Evolutionary conservation across 2,888 invertebrate genomes (phyloP).

Genomic region (Lycocerus yunnanus): DNA sequence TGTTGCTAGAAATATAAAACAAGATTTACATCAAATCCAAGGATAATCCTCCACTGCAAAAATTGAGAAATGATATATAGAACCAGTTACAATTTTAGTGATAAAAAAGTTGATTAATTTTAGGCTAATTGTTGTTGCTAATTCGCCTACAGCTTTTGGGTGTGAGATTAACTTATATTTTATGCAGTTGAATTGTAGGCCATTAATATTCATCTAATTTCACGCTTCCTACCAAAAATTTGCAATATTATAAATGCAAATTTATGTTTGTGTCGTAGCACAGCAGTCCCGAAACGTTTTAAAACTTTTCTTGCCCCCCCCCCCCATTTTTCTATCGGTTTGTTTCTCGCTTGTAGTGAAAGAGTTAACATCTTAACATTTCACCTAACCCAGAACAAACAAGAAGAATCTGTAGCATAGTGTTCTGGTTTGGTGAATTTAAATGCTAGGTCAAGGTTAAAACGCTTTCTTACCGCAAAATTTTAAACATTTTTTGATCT

Average conservation of each 20-base stretch:
- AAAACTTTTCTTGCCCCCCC: too few species aligned
- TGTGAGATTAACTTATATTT: neutral
- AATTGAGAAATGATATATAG: neutral
- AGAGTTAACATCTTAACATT: too few species aligned
- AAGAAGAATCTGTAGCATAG: neutral
- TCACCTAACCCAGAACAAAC: neutral
- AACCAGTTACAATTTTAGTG: neutral
- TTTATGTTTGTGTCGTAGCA: neutral
- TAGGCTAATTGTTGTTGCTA: neutral
- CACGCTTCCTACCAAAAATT: neutral
- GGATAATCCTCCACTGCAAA: neutral
- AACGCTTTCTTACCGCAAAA: neutral
- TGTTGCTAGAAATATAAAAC: neutral
- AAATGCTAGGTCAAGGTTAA: neutral
- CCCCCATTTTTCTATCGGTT: too few species aligned
- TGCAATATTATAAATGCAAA: neutral
- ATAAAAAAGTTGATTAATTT: neutral
- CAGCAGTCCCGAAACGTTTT: neutral
- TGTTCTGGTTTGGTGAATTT: neutral
- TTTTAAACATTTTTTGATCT: too few species aligned
- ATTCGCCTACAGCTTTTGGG: neutral
- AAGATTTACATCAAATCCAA: neutral
- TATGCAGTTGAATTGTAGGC: neutral
- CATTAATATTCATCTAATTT: neutral
- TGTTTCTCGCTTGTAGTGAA: neutral